Percentiles rank a stretch among this genome's conserved stretches.
These are phyloP conservation scores for Sylvietta virens DNA, from an alignment of 2,113 vertebrate species.

Conservation along the genomic window DNA sequence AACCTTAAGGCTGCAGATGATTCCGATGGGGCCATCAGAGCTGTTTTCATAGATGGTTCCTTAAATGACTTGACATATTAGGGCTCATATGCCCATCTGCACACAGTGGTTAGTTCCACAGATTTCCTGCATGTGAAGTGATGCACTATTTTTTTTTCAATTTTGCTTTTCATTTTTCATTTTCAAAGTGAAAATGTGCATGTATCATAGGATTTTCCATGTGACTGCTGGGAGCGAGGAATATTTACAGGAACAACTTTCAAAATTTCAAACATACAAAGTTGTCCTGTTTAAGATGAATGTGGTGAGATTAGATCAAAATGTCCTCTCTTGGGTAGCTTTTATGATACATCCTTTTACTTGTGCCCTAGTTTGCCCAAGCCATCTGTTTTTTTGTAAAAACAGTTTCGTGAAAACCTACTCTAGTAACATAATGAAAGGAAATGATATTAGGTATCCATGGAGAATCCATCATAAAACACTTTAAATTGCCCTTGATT, in stretches of 20 bases:
- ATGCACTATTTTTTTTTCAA: background rate
- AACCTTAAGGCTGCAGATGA: background rate
- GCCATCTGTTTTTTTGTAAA: background rate
- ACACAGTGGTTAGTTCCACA: background rate
- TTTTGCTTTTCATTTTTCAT: background rate
- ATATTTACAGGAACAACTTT: background rate
- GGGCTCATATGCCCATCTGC: background rate
- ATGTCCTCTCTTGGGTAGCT: background rate
- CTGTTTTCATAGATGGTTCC: background rate
- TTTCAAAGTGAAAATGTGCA: background rate
- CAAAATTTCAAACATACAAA: background rate
- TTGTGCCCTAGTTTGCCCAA: background rate
- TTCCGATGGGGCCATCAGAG: background rate
- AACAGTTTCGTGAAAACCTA: background rate
- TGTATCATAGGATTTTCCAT: background rate
- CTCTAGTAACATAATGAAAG: background rate
- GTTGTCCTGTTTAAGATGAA: background rate
- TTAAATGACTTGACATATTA: background rate
- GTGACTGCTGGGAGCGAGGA: background rate
- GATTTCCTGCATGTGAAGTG: background rate
- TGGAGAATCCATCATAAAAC: background rate
- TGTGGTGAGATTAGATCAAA: background rate
- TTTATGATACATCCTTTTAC: background rate
- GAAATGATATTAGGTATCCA: background rate
- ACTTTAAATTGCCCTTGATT: background rate